phyloP scores from a whole-genome alignment of 2,113 vertebrate genomes.

The Calonectris borealis region DNA sequence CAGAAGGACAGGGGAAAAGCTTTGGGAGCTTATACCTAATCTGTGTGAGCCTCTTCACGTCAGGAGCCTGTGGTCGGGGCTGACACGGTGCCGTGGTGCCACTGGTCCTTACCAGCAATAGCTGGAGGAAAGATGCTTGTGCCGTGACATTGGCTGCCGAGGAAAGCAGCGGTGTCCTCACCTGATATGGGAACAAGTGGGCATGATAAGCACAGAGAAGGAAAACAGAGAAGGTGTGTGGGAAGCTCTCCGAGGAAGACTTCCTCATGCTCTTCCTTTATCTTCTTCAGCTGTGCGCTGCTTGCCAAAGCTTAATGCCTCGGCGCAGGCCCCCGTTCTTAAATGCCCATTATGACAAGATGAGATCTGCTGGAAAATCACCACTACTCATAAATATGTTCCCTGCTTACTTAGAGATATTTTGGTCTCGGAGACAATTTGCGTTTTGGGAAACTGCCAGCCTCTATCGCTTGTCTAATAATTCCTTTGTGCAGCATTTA shows the following conservation, averaged over 20 bases:
- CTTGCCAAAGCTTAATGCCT: conserved; percentile 53
- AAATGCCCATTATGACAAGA: conserved; percentile 36
- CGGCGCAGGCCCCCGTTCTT: background rate
- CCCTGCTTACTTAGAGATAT: conserved; percentile 59
- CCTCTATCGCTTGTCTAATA: background rate
- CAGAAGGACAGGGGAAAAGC: background rate
- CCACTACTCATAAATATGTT: conserved; percentile 49
- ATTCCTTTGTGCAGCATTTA: conserved; percentile 23
- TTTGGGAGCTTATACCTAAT: background rate
- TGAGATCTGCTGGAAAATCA: conserved; percentile 53
- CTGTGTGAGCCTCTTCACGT: background rate
- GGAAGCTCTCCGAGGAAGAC: background rate
- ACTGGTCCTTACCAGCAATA: background rate
- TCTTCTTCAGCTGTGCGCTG: background rate
- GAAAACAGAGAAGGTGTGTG: background rate
- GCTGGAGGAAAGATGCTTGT: background rate
- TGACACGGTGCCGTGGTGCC: background rate
- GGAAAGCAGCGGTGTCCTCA: background rate
- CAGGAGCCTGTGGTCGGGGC: background rate
- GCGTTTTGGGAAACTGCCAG: conserved; percentile 35
- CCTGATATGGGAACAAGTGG: fast-evolving
- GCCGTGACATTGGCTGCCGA: background rate
- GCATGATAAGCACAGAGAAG: background rate
- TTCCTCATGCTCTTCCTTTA: background rate
- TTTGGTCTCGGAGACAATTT: conserved; percentile 55